A percentile compares a stretch with the other conserved stretches of the same genome.
These are phyloP conservation scores for Trachymyrmex septentrionalis DNA, from an alignment of 1,140 invertebrate species.

Conservation along the genomic window DNA sequence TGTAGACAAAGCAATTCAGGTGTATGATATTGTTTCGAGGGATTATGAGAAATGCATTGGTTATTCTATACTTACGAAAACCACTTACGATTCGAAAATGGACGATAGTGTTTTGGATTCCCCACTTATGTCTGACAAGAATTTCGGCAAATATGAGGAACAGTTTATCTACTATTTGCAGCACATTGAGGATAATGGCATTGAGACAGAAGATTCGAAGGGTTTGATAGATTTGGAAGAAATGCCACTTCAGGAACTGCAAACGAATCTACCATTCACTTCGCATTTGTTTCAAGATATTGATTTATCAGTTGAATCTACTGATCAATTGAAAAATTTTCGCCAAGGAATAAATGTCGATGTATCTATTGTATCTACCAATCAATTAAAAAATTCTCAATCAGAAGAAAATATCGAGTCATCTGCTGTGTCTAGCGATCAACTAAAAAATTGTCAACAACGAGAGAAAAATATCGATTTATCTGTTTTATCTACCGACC, in stretches of 20 bases:
- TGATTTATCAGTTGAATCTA: background rate
- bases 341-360: too few relatives aligned
- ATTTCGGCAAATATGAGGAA: conserved; percentile 81
- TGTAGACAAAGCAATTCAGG: conserved; percentile 76
- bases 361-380: background rate
- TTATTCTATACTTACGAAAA: conserved; percentile 76
- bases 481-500: too few relatives aligned
- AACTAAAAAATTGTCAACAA: too few relatives aligned
- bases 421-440: too few relatives aligned
- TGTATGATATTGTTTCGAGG: conserved; percentile 71
- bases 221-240: conserved; percentile 16
- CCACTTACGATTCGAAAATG: conserved; percentile 61
- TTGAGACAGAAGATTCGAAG: conserved; percentile 72
- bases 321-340: background rate
- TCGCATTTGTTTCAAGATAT: conserved; percentile 77
- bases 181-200: conserved; percentile 76
- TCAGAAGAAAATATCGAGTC: too few relatives aligned
- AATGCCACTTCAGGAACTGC: conserved; percentile 79
- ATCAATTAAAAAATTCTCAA: background rate
- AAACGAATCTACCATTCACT: conserved; percentile 77
- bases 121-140: conserved; percentile 59
- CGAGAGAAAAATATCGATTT: too few relatives aligned
- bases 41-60: conserved; percentile 83
- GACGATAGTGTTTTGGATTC: conserved; percentile 56
- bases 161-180: conserved; percentile 82